Evolutionary conservation across 2,888 invertebrate species (phyloP), one percentile per base, ranked within the genome.

Genomic region (Copidosoma aretas): DNA sequence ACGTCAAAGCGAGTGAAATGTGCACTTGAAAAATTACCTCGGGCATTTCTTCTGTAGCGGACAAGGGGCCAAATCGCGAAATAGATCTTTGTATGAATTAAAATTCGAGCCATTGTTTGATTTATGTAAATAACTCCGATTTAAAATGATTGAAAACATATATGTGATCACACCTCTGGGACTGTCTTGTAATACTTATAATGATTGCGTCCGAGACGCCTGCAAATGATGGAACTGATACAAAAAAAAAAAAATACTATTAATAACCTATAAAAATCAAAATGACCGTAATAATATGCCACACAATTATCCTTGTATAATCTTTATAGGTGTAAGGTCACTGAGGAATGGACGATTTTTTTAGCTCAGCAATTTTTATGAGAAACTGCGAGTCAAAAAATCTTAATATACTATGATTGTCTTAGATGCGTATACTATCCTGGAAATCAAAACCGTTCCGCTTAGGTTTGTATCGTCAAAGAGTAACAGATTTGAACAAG

Each of bases 21-120:
- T 62, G 54, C 52, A 66, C 15, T 56, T 59, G n/a, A 46, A 65
- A 67, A 63, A 60, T 32, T 67, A 65, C 64, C 51, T 53, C 61
- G 60, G 57, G 71, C 67, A 68, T 74, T 77, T 73, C 73, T 77
- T 75, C 76, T 32, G 75, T 76, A 77, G 76, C 76, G 75, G 77
- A 79, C 70, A 75, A 78, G 79, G 81, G 78, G 79, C 78, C 81
- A 78, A 79, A 76, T 78, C 72, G 77, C 75, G 78, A 75, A 77
- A 77, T 78, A 79, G 76, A 74, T 53, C 54, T 67, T 67, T 70
- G 58, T 52, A 61, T 32, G 57, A 63, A 61, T 67, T 67, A 68
- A 32, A 32, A 70, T 72, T 73, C 68, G 68, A 69, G 72, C 63
- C 70, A 58, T 12, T 39, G 59, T 58, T 72, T 73, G 43, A 67